Evolutionary conservation across 2,113 vertebrate genomes (phyloP).

Genomic region (Rhipidura dahli): DNA sequence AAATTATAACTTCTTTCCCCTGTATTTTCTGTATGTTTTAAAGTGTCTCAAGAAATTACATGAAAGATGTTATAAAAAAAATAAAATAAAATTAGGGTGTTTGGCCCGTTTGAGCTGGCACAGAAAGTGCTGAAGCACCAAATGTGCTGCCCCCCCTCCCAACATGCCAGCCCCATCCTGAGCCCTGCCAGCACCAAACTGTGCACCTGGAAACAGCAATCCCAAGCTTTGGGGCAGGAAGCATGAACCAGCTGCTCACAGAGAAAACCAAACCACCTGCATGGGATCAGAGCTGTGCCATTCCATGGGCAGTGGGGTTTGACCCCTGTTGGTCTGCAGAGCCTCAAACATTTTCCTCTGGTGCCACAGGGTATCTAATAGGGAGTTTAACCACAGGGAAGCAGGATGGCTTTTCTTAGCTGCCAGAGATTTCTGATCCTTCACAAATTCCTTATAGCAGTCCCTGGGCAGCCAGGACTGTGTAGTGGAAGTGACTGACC

Average conservation of each 20-base stretch:
- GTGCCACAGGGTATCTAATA: accelerated
- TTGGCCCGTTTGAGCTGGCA: accelerated
- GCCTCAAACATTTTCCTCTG: not conserved
- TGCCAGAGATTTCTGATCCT: not conserved
- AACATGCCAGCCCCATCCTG: accelerated
- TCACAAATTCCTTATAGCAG: not conserved
- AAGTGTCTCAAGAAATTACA: not conserved
- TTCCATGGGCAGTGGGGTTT: accelerated
- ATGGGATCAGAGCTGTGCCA: not conserved
- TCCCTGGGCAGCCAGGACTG: not conserved
- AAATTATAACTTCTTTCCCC: not conserved
- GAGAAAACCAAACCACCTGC: not conserved
- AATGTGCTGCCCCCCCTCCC: not conserved
- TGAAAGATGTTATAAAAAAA: not conserved
- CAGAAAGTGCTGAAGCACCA: not conserved
- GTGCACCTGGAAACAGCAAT: not conserved
- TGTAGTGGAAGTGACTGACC: not conserved
- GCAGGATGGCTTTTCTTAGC: not conserved
- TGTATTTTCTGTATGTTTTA: not conserved
- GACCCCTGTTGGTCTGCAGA: not conserved
- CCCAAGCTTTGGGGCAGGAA: not conserved
- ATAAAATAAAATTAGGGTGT: accelerated
- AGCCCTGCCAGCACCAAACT: not conserved
- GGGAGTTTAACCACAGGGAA: not conserved
- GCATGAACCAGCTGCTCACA: accelerated